These are phyloP conservation scores for Platynereis dumerilii DNA, from an alignment of 2,888 invertebrate genomes.

Conservation along the genomic window DNA sequence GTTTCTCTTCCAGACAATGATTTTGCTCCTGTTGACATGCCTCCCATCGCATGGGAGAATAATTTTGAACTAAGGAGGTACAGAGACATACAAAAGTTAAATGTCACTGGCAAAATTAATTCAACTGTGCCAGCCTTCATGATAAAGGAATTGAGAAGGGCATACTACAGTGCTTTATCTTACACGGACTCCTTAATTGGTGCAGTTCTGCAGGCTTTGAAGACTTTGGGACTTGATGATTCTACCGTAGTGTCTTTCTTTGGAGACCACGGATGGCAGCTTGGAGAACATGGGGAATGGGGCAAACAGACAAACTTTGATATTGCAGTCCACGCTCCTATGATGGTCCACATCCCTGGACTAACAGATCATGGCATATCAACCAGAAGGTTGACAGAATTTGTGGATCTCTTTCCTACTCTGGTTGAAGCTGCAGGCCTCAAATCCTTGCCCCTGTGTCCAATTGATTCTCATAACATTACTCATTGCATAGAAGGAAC, in stretches of 20 bases:
- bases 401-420: conserved; percentile 47
- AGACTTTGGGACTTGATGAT: conserved; percentile 24
- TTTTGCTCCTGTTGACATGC: conserved; percentile 42
- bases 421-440: conserved; percentile 44
- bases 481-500: conserved; percentile 30
- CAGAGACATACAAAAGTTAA: conserved; percentile 35
- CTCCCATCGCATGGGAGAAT: conserved; percentile 43
- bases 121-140: conserved; percentile 41
- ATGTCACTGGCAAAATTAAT: conserved; percentile 40
- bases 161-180: conserved; percentile 32
- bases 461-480: conserved; percentile 24
- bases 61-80: conserved; percentile 40
- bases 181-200: conserved; percentile 33
- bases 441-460: conserved; percentile 25
- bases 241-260: conserved; percentile 34
- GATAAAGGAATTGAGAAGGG: conserved; percentile 28
- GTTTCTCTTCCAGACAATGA: conserved; percentile 40
- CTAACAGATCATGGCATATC: conserved; percentile 40
- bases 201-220: conserved; percentile 23
- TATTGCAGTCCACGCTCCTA: conserved; percentile 43
- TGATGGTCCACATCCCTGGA: conserved; percentile 46
- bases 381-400: conserved; percentile 42
- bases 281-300: conserved; percentile 39
- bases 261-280: conserved; percentile 39
- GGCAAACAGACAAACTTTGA: conserved; percentile 47